Percentiles rank a stretch among this genome's conserved stretches.
phyloP scores from a whole-genome alignment of 2,888 invertebrate genomes.

The Callyntrura sp. region DNA sequence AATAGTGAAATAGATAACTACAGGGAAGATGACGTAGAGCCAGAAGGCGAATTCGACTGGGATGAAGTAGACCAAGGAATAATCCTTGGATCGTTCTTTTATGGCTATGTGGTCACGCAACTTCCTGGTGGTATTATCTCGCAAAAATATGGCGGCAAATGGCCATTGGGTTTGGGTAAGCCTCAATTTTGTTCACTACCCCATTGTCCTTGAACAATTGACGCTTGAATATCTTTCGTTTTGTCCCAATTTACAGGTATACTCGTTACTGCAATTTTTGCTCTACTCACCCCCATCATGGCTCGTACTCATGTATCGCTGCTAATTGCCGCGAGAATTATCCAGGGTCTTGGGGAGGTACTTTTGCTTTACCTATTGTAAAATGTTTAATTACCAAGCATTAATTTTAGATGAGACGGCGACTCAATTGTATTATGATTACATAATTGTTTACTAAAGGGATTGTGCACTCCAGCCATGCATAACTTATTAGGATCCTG shows the following conservation, averaged over 20 bases:
- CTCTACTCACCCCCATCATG: conserved; percentile 92
- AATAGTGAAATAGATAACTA: not conserved
- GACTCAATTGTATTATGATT: not conserved
- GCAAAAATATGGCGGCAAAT: conserved; percentile 93
- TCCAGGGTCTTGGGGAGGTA: conserved; percentile 94
- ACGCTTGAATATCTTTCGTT: too few species aligned
- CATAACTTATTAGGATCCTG: conserved; percentile 84
- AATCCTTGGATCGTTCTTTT: conserved; percentile 89
- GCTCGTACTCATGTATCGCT: conserved; percentile 90
- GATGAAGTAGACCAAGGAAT: conserved; percentile 85
- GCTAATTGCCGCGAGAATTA: conserved; percentile 90
- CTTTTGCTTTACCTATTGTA: too few species aligned
- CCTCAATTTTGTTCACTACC: too few species aligned
- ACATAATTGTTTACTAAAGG: conserved; percentile 86
- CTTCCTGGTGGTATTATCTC: conserved; percentile 93
- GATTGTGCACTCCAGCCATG: conserved; percentile 87
- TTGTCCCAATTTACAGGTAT: too few species aligned
- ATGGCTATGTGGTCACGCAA: conserved; percentile 93
- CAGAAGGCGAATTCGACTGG: conserved; percentile 88
- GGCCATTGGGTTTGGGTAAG: conserved; percentile 93
- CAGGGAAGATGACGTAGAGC: not conserved
- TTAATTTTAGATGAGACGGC: not conserved
- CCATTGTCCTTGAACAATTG: too few species aligned
- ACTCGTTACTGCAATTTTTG: conserved; percentile 94
- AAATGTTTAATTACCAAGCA: too few species aligned